Conservation (phyloP, 2,797 vertebrate genomes). For the Periparus ater region DNA sequence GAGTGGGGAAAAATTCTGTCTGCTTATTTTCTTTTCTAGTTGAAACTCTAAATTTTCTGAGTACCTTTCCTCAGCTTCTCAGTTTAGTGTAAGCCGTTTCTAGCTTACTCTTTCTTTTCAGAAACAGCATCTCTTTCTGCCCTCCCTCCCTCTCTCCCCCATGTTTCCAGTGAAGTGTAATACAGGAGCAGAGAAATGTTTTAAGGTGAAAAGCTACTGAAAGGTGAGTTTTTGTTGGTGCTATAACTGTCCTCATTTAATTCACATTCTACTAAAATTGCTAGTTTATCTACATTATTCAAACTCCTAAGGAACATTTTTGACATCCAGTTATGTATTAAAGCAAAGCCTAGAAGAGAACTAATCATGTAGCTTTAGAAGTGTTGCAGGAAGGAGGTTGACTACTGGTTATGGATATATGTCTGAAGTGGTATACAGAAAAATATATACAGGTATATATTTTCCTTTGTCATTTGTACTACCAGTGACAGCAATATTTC, state of each 20-base stretch:
- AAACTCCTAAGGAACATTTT: neutral
- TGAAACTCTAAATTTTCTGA: neutral
- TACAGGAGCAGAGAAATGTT: neutral
- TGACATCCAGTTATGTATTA: neutral
- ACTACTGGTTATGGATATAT: neutral
- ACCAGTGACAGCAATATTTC: neutral
- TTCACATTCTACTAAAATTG: neutral
- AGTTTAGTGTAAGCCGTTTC: neutral
- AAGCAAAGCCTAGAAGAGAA: neutral
- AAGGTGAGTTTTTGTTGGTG: neutral
- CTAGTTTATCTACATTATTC: neutral
- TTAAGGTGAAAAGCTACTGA: neutral
- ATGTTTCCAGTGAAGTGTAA: neutral
- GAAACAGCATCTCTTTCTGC: neutral
- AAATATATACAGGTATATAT: neutral
- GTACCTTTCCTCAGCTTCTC: neutral
- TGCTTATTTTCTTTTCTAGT: neutral
- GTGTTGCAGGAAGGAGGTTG: accelerated
- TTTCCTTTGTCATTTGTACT: neutral
- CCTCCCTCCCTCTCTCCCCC: too few species aligned
- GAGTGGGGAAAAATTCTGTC: accelerated
- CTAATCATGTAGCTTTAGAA: neutral
- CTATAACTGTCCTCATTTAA: neutral
- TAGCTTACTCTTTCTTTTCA: neutral
- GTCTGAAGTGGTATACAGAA: neutral